Percentiles rank a stretch among this genome's conserved stretches.
phyloP scores from a whole-genome alignment of 2,888 invertebrate species.

The Peribatodes rhomboidaria region DNA sequence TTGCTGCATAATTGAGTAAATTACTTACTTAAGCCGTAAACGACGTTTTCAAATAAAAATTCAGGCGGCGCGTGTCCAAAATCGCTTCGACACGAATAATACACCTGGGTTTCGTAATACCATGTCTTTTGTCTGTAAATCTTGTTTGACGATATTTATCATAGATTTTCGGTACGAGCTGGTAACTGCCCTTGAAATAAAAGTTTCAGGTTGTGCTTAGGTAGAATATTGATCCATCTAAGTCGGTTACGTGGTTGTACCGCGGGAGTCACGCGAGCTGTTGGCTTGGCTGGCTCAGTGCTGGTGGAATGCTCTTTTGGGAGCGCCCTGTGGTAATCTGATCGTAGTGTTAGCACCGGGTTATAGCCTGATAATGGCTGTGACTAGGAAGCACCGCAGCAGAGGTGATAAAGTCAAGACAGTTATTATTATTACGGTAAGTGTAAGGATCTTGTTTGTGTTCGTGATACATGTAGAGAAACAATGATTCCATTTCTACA shows the following conservation, averaged over 20 bases:
- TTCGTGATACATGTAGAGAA: not conserved
- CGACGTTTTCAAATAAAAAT: conserved; percentile 21
- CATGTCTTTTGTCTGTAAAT: conserved; percentile 23
- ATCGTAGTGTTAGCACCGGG: conserved; percentile 39
- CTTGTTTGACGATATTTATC: conserved; percentile 22
- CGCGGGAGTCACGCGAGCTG: conserved; percentile 70
- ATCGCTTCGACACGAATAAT: conserved; percentile 24
- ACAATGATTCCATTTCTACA: not conserved
- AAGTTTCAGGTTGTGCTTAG: conserved; percentile 57
- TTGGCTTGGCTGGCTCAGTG: conserved; percentile 51
- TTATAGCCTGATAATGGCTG: conserved; percentile 52
- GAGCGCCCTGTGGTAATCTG: conserved; percentile 56
- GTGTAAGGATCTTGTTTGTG: conserved; percentile 11
- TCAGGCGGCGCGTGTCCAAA: conserved; percentile 16
- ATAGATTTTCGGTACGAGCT: conserved; percentile 23
- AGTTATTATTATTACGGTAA: conserved; percentile 29
- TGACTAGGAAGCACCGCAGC: conserved; percentile 51
- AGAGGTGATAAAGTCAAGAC: conserved; percentile 55
- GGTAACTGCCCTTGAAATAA: conserved; percentile 62
- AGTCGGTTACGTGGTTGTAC: conserved; percentile 58
- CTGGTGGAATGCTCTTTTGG: conserved; percentile 61
- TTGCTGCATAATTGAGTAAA: conserved; percentile 13
- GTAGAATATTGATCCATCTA: conserved; percentile 69
- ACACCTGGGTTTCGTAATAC: conserved; percentile 26
- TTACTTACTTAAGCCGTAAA: conserved; percentile 7